phyloP scores from a whole-genome alignment of 2,113 vertebrate genomes.

The human (Homo sapiens) region GRCh38 chr5:121310001-121310500 shows the following conservation, averaged over 20 bases:
- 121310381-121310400: not conserved
- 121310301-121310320: not conserved
- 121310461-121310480: not conserved
- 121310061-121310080: not conserved
- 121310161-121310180: not conserved
- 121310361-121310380: not conserved
- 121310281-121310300: not conserved
- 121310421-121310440: not conserved
- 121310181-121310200: not conserved
- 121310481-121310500: not conserved
- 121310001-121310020: not conserved
- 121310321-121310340: not conserved
- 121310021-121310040: not conserved
- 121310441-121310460: not conserved
- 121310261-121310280: not conserved
- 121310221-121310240: not conserved
- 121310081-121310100: not conserved
- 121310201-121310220: not conserved
- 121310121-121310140: not conserved
- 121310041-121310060: not conserved
- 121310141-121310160: not conserved
- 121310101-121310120: not conserved
- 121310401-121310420: not conserved
- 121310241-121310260: not conserved
- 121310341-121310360: not conserved